Evolutionary conservation across 2,113 vertebrate species (phyloP).

Genomic region (Halcyon malimbica): DNA sequence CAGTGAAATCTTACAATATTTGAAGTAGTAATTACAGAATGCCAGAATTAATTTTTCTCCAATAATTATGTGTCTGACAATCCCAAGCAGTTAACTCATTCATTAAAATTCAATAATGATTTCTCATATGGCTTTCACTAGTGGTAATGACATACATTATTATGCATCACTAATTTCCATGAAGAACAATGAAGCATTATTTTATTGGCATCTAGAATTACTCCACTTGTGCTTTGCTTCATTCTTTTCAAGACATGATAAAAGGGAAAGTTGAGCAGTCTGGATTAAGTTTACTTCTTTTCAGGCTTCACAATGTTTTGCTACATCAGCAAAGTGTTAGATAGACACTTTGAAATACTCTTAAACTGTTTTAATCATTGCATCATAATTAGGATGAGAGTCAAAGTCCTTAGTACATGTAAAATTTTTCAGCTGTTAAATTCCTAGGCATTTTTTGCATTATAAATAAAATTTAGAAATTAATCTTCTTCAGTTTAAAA

Average conservation of each 20-base stretch:
- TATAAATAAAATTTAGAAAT: neutral
- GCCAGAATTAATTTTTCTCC: constrained; percentile 75
- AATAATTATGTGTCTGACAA: constrained; percentile 74
- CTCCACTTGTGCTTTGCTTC: neutral
- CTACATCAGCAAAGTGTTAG: neutral
- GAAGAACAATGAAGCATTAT: constrained; percentile 72
- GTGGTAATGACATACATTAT: constrained; percentile 71
- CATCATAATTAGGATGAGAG: neutral
- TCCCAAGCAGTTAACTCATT: constrained; percentile 72
- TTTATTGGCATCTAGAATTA: constrained; percentile 65
- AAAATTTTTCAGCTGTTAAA: neutral
- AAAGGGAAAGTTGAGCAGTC: neutral
- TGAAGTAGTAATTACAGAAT: constrained; percentile 73
- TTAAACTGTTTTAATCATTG: constrained; percentile 4
- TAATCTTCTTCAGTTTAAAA: neutral
- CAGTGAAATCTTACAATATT: constrained; percentile 56
- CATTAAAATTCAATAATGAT: constrained; percentile 77
- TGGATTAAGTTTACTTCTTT: neutral
- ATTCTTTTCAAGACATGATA: constrained; percentile 7
- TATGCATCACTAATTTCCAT: constrained; percentile 73
- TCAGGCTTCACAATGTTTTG: neutral
- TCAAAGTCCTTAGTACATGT: neutral
- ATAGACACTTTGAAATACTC: neutral
- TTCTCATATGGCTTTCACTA: constrained; percentile 68
- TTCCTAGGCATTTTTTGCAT: neutral